Evolutionary conservation across 2,797 vertebrate genomes (phyloP).

Genomic region (Smutsia temminckii): DNA sequence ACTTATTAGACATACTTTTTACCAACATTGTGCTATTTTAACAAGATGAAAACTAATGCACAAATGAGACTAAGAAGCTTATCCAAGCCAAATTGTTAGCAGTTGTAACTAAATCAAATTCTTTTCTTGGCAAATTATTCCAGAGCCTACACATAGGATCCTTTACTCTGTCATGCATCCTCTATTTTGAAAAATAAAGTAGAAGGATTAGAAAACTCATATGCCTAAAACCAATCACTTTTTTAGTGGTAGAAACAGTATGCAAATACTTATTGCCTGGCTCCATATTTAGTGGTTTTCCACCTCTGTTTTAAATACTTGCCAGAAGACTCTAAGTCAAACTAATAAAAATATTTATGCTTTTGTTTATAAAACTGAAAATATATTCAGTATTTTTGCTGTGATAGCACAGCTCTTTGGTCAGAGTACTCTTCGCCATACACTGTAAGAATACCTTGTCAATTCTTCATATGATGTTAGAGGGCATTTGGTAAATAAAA

Average conservation of each 20-base stretch:
- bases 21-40: not conserved
- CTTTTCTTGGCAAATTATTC: not conserved
- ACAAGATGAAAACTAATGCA: not conserved
- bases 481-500: not conserved
- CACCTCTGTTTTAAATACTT: not conserved
- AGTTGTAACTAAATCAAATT: slow-evolving; percentile 2
- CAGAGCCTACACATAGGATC: not conserved
- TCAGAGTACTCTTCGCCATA: not conserved
- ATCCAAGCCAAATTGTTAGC: not conserved
- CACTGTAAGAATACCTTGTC: not conserved
- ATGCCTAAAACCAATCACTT: not conserved
- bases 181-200: not conserved
- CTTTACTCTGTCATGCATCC: not conserved
- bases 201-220: not conserved
- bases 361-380: not conserved
- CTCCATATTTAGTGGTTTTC: not conserved
- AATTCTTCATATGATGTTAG: not conserved
- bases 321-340: not conserved
- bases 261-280: not conserved
- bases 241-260: not conserved
- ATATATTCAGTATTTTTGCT: not conserved
- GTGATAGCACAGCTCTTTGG: not conserved
- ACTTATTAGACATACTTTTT: not conserved
- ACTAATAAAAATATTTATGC: not conserved
- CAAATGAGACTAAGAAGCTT: not conserved